These are phyloP conservation scores for Dendrocopos noguchii DNA, from an alignment of 2,113 vertebrate genomes.

Conservation along the genomic window DNA sequence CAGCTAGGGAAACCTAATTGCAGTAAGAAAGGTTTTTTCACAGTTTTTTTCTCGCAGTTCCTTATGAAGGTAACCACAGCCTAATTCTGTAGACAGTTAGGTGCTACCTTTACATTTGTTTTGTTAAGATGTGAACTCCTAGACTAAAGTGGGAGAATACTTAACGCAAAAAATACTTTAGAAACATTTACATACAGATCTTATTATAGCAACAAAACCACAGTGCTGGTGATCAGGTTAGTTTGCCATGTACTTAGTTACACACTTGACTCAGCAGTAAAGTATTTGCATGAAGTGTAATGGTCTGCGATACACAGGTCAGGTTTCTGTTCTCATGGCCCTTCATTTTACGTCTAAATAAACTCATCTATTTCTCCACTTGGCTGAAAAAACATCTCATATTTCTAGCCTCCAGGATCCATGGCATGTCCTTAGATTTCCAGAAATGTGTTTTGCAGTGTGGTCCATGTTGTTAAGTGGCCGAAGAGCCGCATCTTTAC, in stretches of 20 bases:
- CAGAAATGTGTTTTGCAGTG: not conserved
- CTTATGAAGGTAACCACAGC: not conserved
- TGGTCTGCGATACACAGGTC: not conserved
- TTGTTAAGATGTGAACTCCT: not conserved
- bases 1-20: not conserved
- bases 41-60: not conserved
- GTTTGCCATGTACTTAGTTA: not conserved
- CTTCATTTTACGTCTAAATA: not conserved
- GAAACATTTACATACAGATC: not conserved
- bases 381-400: not conserved
- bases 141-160: not conserved
- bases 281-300: not conserved
- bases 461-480: fast-evolving
- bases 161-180: not conserved
- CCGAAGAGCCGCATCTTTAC: not conserved
- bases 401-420: not conserved
- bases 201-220: not conserved
- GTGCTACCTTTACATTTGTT: not conserved
- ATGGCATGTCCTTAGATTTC: not conserved
- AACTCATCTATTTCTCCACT: not conserved
- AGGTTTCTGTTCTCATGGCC: not conserved
- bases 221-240: not conserved
- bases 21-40: not conserved
- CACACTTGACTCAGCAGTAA: not conserved
- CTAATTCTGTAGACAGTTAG: not conserved